Base-by-base conservation (phyloP, 2,888 invertebrate genomes). In the Phytoseiulus persimilis region DNA sequence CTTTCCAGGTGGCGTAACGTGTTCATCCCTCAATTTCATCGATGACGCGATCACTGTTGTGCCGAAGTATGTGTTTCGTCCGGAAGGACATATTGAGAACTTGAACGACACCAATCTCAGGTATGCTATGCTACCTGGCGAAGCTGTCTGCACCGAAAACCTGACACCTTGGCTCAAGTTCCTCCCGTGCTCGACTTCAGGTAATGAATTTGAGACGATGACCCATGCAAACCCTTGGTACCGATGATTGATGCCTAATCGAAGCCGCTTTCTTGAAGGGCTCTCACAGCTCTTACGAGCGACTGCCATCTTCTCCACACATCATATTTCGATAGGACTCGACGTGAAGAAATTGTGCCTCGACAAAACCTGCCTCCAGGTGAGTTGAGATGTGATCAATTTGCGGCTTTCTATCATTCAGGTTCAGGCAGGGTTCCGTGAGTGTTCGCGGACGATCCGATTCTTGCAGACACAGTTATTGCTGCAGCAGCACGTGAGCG, bases 81-180 rank as follows among this genome's bases (percentile, higher is more conserved):
- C 96, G 83, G 94, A 95, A 83, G 93, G 94, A 14, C 91, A 92
- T 93, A 94, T 92, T 93, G 94, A 92, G 93, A 94, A 91, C 94
- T 94, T 92, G 31, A 91, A 91, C 83, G 90, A 91, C 89, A 90
- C 91, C 31, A 91, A 90, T 89, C 31, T 91, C 32, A 93, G 96
- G 91, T 98, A 98, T 93, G 95, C 98, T 0, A 95, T 96, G n/a
- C 93, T 99, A 90, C 98, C 99, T 0, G 94, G 97, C 91, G 99
- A 99, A 94, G 96, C 97, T 91, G 97, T 98, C 3, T 99, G 99
- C 92, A 99, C 99, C 0, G 99, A 99, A 94, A 99, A 99, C 94
- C 94, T 99, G 91, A 99, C 99, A 28, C 99, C 99, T 0, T 99
- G 98, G 96, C 97, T 98, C 92, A 99, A 99, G 92, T 93, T 99